phyloP scores from a whole-genome alignment of 2,113 vertebrate genomes.

The Leuciscus idus region DNA sequence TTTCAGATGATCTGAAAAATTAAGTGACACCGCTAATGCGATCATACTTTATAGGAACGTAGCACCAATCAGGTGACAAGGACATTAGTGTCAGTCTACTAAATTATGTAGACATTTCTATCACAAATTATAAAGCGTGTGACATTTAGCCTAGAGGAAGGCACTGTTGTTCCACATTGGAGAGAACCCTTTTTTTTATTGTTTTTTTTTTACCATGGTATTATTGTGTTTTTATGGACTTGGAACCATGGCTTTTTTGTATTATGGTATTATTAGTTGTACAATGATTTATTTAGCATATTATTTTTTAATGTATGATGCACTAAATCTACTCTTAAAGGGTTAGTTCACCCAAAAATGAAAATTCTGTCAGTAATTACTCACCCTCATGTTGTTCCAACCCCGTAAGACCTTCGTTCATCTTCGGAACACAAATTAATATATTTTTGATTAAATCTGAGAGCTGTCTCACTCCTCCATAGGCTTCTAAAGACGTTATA shows the following conservation, averaged over 20 bases:
- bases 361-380: too few relatives aligned
- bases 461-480: too few relatives aligned
- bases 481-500: too few relatives aligned
- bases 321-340: background rate
- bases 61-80: background rate
- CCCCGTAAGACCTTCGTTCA: too few relatives aligned
- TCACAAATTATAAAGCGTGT: background rate
- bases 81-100: background rate
- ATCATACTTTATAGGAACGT: background rate
- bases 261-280: too few relatives aligned
- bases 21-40: background rate
- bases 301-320: background rate
- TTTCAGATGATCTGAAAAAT: conserved; percentile 27
- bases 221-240: background rate
- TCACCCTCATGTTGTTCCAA: too few relatives aligned
- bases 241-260: background rate
- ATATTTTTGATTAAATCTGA: too few relatives aligned
- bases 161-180: background rate
- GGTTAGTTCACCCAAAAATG: too few relatives aligned
- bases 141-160: background rate
- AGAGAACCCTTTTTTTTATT: background rate
- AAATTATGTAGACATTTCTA: background rate
- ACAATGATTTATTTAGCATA: background rate
- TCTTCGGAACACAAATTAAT: too few relatives aligned
- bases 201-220: background rate